Evolutionary conservation across 2,888 invertebrate genomes (phyloP).

Genomic region (Drosophila tripunctata): DNA sequence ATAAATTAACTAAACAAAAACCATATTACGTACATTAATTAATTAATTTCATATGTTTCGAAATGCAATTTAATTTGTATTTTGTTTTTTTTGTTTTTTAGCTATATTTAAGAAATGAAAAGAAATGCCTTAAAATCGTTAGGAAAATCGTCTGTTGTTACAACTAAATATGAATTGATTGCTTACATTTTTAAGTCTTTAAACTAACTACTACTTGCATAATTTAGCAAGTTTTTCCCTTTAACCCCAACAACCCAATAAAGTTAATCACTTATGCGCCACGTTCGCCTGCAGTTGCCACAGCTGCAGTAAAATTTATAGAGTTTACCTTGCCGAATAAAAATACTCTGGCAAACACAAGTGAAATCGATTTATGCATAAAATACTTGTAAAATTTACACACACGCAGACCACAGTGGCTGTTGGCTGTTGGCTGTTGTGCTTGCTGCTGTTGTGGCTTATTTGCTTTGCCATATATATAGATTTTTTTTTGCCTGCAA

Average conservation of each 20-base stretch:
- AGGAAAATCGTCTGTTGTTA: constrained; percentile 50
- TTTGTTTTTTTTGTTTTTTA: too few relatives aligned
- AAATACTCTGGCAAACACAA: constrained; percentile 25
- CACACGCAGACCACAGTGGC: neutral
- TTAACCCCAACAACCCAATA: neutral
- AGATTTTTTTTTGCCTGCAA: constrained; percentile 26
- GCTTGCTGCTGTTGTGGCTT: constrained; percentile 41
- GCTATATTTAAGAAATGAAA: constrained; percentile 17
- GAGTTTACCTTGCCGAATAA: constrained; percentile 36
- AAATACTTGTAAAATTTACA: constrained; percentile 62
- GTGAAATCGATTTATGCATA: constrained; percentile 76
- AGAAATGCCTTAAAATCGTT: constrained; percentile 51
- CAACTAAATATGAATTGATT: neutral
- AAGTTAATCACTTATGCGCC: constrained; percentile 68
- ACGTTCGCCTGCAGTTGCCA: constrained; percentile 37
- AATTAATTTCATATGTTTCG: constrained; percentile 11
- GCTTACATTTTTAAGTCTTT: constrained; percentile 3
- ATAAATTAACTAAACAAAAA: constrained; percentile 76
- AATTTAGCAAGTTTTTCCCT: neutral
- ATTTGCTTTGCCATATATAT: constrained; percentile 52
- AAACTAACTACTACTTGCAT: constrained; percentile 32
- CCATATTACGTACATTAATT: constrained; percentile 54
- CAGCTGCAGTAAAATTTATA: constrained; percentile 58
- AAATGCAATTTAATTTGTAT: constrained; percentile 21
- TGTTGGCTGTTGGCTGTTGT: constrained; percentile 12